Evolutionary conservation across 2,797 vertebrate genomes (phyloP), one percentile per base, ranked within the genome.

Genomic region (Mormyrops boulengeri): DNA sequence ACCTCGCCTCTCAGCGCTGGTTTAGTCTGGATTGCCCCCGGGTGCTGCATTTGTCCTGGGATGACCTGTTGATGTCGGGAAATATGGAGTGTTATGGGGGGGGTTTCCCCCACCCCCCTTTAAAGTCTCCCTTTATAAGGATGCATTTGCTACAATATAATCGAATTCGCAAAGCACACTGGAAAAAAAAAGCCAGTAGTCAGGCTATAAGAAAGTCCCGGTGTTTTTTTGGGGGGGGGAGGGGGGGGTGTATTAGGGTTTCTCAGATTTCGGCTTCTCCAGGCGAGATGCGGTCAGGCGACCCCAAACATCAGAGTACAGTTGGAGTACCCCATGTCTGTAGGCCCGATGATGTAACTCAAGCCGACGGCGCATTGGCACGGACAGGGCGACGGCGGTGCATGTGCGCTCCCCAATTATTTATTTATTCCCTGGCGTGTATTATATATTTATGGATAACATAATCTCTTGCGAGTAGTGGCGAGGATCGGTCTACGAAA

Each of bases 51-150:
- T 94, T 94, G 95, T 96, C 96, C 96, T 94, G 94, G 95, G 93
- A 95, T 96, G 95, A 96, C 96, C 95, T 96, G 96, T 96, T 96
- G 96, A 96, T 96, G 95, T 95, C 94, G 94, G 94, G 91, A 93
- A 92, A 93, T 93, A 95, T 93, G 94, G 93, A 93, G 93, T 87
- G 91, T 92, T 55, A 90, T 82, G 91, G 88, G 88, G 60, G 26
- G 66, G 30, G 6, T 2, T 3, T 26, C 90, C 89, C 90, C 93
- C 92, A 87, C 92, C 91, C 90, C 90, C 57, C n/a, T 60, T 2
- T 8, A 62, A 80, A 82, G 34, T 12, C 52, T 57, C 89, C 44
- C 88, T 1, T 30, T 50, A 52, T 49, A 22, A 85, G 22, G 41
- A 85, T 50, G 73, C 38, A 80, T 80, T 80, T 17, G 41, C 38